These are phyloP conservation scores for Polymixis flavicincta DNA, from an alignment of 2,888 invertebrate genomes.

Conservation along the genomic window DNA sequence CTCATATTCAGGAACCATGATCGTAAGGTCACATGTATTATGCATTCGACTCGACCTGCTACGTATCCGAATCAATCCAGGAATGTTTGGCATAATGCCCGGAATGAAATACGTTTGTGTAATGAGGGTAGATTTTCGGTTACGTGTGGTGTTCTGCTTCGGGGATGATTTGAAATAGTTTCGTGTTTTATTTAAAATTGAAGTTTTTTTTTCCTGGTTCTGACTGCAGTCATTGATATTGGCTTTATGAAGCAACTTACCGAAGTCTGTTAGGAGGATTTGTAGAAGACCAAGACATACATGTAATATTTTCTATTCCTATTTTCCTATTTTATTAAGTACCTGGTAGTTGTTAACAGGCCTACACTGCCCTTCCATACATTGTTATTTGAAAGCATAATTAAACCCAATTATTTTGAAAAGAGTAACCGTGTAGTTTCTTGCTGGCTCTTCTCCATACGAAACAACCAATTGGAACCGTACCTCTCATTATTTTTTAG, in stretches of 20 bases:
- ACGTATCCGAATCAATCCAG: slow-evolving; percentile 83
- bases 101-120: slow-evolving; percentile 78
- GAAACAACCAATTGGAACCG: too few relatives aligned
- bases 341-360: too few relatives aligned
- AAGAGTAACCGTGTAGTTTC: too few relatives aligned
- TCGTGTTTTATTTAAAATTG: slow-evolving; percentile 38
- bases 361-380: too few relatives aligned
- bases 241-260: background rate
- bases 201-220: background rate
- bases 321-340: too few relatives aligned
- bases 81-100: slow-evolving; percentile 78
- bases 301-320: too few relatives aligned
- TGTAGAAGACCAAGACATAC: background rate
- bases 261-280: background rate
- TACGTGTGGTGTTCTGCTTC: slow-evolving; percentile 55
- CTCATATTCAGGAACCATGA: slow-evolving; percentile 75
- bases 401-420: too few relatives aligned
- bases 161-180: slow-evolving; percentile 63
- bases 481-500: background rate
- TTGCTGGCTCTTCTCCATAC: too few relatives aligned
- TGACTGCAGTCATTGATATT: background rate
- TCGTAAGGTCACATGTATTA: slow-evolving; percentile 84
- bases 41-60: slow-evolving; percentile 80
- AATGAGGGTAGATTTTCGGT: slow-evolving; percentile 72
- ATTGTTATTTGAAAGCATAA: too few relatives aligned